These are phyloP conservation scores for Proterorhinus semilunaris DNA, from an alignment of 2,113 vertebrate species.

Conservation along the genomic window DNA sequence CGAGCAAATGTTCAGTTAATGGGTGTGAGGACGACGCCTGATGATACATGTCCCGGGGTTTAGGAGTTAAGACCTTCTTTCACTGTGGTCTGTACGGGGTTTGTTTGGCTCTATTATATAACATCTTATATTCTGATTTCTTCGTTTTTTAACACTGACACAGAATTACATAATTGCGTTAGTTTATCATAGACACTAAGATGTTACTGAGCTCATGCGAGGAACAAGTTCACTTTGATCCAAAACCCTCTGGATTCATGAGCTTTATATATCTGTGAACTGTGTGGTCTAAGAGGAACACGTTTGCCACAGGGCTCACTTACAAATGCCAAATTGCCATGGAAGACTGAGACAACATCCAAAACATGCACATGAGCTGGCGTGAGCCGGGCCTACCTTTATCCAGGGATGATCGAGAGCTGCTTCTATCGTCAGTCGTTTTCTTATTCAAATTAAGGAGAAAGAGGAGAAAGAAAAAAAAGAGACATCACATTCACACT, in stretches of 20 bases:
- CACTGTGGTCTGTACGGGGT: neutral
- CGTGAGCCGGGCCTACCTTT: constrained; percentile 77
- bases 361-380: constrained; percentile 39
- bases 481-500: constrained; percentile 27
- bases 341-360: constrained; percentile 3
- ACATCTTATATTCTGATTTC: neutral
- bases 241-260: too few species aligned
- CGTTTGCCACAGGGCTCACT: too few species aligned
- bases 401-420: constrained; percentile 94
- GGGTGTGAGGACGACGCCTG: constrained; percentile 3
- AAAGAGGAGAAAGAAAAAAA: constrained; percentile 11
- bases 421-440: constrained; percentile 88
- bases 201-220: too few species aligned
- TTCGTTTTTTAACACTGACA: neutral
- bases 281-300: too few species aligned
- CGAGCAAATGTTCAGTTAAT: constrained; percentile 11
- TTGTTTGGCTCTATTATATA: neutral
- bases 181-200: too few species aligned
- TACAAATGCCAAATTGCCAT: too few species aligned
- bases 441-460: constrained; percentile 69
- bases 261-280: too few species aligned
- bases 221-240: too few species aligned
- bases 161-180: neutral
- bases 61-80: constrained; percentile 3
- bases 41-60: constrained; percentile 10